Conservation (phyloP, 2,113 vertebrate genomes). For the Elaphurus davidianus region DNA sequence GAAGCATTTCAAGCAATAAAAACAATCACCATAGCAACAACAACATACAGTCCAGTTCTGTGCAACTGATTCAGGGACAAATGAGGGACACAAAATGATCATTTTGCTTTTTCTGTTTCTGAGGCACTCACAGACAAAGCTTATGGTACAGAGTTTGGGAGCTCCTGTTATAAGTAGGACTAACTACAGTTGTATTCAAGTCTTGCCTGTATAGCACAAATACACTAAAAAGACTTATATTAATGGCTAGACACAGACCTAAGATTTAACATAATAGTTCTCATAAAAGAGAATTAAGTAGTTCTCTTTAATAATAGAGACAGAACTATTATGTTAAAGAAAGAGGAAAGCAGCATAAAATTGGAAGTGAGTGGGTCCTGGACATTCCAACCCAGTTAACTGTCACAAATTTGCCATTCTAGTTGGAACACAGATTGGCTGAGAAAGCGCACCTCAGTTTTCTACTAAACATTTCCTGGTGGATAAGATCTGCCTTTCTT, state of each 20-base stretch:
- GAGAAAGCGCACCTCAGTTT: background rate
- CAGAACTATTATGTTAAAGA: background rate
- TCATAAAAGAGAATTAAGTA: background rate
- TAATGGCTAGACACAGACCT: background rate
- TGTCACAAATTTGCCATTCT: background rate
- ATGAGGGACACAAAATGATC: background rate
- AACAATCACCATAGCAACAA: background rate
- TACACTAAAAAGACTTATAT: background rate
- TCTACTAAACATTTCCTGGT: background rate
- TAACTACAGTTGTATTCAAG: background rate
- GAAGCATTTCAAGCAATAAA: constrained; percentile 34
- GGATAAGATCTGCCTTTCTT: background rate
- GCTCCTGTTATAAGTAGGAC: background rate
- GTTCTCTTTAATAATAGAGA: background rate
- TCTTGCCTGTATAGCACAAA: constrained; percentile 7
- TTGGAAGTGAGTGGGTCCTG: background rate
- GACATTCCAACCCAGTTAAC: background rate
- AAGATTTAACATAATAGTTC: background rate
- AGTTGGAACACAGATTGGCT: background rate
- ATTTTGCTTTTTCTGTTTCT: background rate
- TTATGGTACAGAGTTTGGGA: background rate
- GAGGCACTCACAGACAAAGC: background rate
- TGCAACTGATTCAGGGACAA: background rate
- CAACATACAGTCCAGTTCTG: background rate
- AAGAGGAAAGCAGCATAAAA: background rate